Base-by-base conservation (phyloP, 2,888 invertebrate genomes). In the Arenicola marina region DNA sequence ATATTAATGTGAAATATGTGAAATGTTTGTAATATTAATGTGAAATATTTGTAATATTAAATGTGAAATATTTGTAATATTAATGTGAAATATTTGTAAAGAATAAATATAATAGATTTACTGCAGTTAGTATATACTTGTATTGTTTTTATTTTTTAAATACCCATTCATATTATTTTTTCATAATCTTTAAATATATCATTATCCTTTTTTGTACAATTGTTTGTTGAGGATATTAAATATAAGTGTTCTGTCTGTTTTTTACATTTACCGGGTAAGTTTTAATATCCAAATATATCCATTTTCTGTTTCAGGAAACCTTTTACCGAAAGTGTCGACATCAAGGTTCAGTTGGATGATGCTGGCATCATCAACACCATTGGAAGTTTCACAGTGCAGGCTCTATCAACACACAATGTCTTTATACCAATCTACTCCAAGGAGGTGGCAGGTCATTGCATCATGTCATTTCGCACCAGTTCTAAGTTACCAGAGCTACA, bases 381-480 rank as follows among this genome's bases (percentile, higher is more conserved):
- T 21, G 55, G 51, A 7, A 58, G 48, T 26, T 61, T 66, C 43
- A 65, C 11, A 15, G 28, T 66, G 1, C 29, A 64, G 48, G 29
- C 51, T n/a, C 29, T 28, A n/a, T 38, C 48, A 2, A 32, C 29
- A 18, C 24, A 21, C 4, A 63, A 46, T 15, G n/a, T 46, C 31
- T 63, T 61, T 51, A 60, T 66, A 46, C 66, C 66, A 1, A 21
- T 66, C 15, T 58, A 66, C 24, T 61, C 63, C 31, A 60, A 57
- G 33, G n/a, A 57, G 31, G 55, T 66, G 21, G 64, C 63, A 21
- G 66, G 66, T 18, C 66, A 65, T 48, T 66, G 66, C 28, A 38
- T 59, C 4, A 54, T 65, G 54, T 57, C 63, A 2, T 66, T 66
- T 38, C 45, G 53, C n/a, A 33, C 66, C 15, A 45, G 24, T 7